phyloP scores from a whole-genome alignment of 2,797 vertebrate species.

The Tenualosa ilisha region DNA sequence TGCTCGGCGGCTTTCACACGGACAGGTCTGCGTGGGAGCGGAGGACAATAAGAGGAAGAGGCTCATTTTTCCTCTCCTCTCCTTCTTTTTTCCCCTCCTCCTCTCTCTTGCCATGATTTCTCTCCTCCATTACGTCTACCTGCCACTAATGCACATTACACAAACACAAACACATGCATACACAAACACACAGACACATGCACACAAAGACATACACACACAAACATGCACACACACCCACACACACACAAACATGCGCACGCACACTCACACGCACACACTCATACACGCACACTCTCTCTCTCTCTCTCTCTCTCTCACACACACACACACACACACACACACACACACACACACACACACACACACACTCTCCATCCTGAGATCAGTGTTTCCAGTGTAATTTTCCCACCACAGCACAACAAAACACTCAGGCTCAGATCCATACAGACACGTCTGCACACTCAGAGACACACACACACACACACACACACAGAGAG shows the following conservation, averaged over 20 bases:
- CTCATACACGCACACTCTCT: neutral
- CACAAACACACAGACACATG: neutral
- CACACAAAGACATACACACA: neutral
- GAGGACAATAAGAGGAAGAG: neutral
- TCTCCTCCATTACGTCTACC: no score
- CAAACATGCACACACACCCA: conserved; percentile 1
- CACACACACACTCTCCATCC: neutral
- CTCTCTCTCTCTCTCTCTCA: no score
- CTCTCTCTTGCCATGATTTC: no score
- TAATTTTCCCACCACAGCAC: neutral
- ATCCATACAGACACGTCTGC: neutral
- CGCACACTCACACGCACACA: no score
- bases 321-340: neutral
- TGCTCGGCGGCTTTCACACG: neutral
- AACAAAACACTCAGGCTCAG: neutral
- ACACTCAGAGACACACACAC: neutral
- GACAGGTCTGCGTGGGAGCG: neutral
- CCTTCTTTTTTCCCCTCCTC: neutral
- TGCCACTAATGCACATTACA: no score
- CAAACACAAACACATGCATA: no score
- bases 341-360: no score
- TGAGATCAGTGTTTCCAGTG: neutral
- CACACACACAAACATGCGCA: neutral
- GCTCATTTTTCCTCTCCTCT: neutral
- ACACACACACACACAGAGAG: neutral